Evolutionary conservation across 2,797 vertebrate genomes (phyloP).

Genomic region (Capromys pilorides): DNA sequence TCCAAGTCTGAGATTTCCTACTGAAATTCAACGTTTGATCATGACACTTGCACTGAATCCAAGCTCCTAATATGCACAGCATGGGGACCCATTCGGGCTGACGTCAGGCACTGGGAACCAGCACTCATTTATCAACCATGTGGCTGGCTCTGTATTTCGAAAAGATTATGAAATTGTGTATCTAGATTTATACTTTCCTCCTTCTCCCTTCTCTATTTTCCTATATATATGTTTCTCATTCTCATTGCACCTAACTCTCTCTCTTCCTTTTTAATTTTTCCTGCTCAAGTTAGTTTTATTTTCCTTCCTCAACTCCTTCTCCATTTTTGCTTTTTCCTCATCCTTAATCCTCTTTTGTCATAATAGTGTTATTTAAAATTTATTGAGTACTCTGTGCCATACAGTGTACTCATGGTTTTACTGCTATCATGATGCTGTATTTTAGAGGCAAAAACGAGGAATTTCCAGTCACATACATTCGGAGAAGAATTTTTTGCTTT

Average conservation of each 20-base stretch:
- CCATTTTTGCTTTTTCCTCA: not conserved
- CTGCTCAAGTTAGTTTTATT: not conserved
- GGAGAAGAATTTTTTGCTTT: not conserved
- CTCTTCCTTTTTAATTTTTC: not conserved
- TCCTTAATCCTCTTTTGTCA: not conserved
- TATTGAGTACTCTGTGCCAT: not conserved
- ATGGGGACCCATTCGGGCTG: not conserved
- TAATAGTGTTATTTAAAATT: not conserved
- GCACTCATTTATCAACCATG: not conserved
- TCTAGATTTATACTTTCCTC: not conserved
- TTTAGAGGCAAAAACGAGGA: not conserved
- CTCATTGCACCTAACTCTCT: not conserved
- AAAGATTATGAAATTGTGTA: not conserved
- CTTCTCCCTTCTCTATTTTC: not conserved
- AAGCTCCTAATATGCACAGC: not conserved
- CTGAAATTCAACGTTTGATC: conserved; percentile 41
- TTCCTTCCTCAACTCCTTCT: not conserved
- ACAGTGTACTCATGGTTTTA: not conserved
- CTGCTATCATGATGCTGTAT: not conserved
- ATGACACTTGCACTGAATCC: not conserved
- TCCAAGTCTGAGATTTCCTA: not conserved
- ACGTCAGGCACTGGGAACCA: not conserved
- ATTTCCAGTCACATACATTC: not conserved
- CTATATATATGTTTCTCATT: not conserved
- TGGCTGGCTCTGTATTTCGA: not conserved